A percentile compares a stretch with the other conserved stretches of the same genome.
phyloP scores from a whole-genome alignment of 2,113 vertebrate species.

The Sander lucioperca region DNA sequence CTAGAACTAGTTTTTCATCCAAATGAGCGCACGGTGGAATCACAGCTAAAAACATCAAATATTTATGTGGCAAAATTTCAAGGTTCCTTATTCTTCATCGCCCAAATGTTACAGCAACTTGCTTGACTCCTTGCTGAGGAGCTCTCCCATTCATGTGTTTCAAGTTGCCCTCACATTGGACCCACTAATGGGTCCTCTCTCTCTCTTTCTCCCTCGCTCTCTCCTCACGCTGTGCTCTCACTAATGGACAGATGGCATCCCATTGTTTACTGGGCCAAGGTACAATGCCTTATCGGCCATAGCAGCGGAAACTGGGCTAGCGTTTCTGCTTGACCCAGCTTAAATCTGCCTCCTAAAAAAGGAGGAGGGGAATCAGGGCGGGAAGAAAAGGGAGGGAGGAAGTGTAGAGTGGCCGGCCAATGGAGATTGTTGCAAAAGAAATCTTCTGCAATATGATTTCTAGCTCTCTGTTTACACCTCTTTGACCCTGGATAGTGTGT shows the following conservation, averaged over 20 bases:
- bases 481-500: constrained; percentile 65
- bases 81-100: constrained; percentile 21
- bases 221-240: constrained; percentile 71
- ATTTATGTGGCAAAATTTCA: background rate
- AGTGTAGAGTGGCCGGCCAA: constrained; percentile 37
- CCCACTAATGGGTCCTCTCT: constrained; percentile 70
- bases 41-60: background rate
- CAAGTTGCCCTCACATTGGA: constrained; percentile 60
- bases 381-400: constrained; percentile 41
- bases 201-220: constrained; percentile 32
- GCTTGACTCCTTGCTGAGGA: constrained; percentile 55
- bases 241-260: constrained; percentile 85
- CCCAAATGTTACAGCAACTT: constrained; percentile 53
- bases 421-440: constrained; percentile 53
- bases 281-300: constrained; percentile 85
- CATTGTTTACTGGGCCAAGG: constrained; percentile 86
- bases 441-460: constrained; percentile 52
- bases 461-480: constrained; percentile 57
- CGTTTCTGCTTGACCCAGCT: constrained; percentile 84
- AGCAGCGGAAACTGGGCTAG: constrained; percentile 83
- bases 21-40: background rate
- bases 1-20: background rate
- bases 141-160: constrained; percentile 62
- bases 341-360: constrained; percentile 77
- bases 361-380: constrained; percentile 58